phyloP scores from a whole-genome alignment of 2,797 vertebrate species.

The Pseudochirops cupreus region DNA sequence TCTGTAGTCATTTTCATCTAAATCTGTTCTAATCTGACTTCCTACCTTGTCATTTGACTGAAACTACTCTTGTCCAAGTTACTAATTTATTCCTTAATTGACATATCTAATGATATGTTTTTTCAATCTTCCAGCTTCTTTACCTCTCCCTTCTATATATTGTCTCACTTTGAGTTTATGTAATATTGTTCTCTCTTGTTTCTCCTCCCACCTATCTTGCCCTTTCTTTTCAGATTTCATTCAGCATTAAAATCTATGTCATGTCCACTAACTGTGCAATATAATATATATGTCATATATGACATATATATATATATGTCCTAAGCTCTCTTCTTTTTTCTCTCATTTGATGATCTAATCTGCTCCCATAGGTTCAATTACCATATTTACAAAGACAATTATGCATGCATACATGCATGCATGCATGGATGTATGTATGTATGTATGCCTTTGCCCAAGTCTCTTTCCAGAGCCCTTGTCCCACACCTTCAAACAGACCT shows the following conservation, averaged over 20 bases:
- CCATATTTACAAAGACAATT: background rate
- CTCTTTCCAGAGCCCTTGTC: background rate
- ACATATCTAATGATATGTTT: background rate
- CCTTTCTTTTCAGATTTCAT: too few relatives aligned
- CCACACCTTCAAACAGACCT: too few relatives aligned
- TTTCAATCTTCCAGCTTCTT: background rate
- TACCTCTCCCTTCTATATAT: background rate
- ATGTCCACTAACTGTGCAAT: too few relatives aligned
- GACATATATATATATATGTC: too few relatives aligned
- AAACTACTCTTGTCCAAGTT: background rate
- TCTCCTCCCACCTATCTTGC: too few relatives aligned
- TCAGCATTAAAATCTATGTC: too few relatives aligned
- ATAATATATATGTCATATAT: too few relatives aligned
- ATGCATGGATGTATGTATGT: background rate
- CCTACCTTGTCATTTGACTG: too few relatives aligned
- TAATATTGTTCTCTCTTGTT: background rate
- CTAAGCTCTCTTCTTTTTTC: too few relatives aligned
- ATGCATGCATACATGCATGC: rapidly evolving
- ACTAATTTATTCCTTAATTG: background rate
- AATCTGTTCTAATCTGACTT: background rate
- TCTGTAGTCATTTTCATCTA: too few relatives aligned
- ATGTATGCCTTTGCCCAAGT: background rate
- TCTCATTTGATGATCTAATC: background rate
- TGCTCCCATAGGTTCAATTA: background rate
- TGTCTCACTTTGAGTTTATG: background rate